A percentile compares a stretch with the other conserved stretches of the same genome.
Evolutionary conservation across 2,797 vertebrate genomes (phyloP).

Genomic region (Gephyroberyx darwinii): DNA sequence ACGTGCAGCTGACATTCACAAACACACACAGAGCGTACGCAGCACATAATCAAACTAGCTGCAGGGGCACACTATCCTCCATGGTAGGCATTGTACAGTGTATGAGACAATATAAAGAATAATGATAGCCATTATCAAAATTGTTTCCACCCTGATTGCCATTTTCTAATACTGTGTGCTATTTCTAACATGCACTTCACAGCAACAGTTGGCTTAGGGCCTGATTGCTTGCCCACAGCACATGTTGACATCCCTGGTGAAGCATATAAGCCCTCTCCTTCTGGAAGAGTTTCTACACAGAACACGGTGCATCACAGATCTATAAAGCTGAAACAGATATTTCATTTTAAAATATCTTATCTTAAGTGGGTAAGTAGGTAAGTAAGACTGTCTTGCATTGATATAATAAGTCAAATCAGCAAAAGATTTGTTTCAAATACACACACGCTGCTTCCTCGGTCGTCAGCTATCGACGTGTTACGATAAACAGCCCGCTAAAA

Average conservation of each 20-base stretch:
- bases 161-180: conserved; percentile 49
- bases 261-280: conserved; percentile 58
- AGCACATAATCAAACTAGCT: conserved; percentile 53
- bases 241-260: conserved; percentile 48
- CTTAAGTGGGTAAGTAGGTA: background rate
- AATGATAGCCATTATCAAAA: conserved; percentile 42
- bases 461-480: conserved; percentile 58
- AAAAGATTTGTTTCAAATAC: conserved; percentile 37
- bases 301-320: conserved; percentile 66
- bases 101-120: conserved; percentile 60
- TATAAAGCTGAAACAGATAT: conserved; percentile 50
- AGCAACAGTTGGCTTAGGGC: conserved; percentile 40
- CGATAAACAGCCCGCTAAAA: conserved; percentile 51
- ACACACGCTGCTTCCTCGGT: conserved; percentile 40
- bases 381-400: conserved; percentile 52
- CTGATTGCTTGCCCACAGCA: conserved; percentile 29
- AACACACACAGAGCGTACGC: conserved; percentile 44
- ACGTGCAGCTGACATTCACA: conserved; percentile 55
- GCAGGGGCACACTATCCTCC: conserved; percentile 31
- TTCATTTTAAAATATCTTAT: conserved; percentile 47
- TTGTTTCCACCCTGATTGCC: conserved; percentile 45
- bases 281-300: conserved; percentile 44
- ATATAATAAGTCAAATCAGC: conserved; percentile 69
- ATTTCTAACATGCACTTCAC: conserved; percentile 36
- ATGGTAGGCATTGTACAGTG: conserved; percentile 39